Evolutionary conservation across 1,140 invertebrate genomes (phyloP), one percentile per base, ranked within the genome.

Genomic region (Parasteatoda tepidariorum): DNA sequence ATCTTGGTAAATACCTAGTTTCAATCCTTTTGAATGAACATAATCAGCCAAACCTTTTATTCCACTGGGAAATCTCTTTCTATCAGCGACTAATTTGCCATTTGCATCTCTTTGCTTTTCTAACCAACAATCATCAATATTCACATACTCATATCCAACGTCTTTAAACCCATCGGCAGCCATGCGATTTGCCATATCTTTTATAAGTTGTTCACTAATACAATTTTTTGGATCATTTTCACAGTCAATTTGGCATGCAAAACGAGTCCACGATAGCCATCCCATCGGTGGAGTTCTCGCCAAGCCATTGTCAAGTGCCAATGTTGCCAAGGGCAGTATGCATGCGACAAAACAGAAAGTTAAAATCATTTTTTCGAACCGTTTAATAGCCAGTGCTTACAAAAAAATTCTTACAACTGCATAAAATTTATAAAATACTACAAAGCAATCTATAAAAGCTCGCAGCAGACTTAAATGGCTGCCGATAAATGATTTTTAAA

Each of bases 61-160:
- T 85, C 97, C 97, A 88, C 93, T 94, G 2, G 97, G 97, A 89
- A 99, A 99, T 83, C 97, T 88, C 79, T 93, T 90, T 38, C 93
- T 91, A 89, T 98, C 97, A 6, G 97, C 92, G 71, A 96, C 93
- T n/a, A 99, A 91, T 84, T 92, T 91, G 86, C 93, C 24, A 24
- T 81, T 82, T 30, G 55, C 18, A 61, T 87, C 84, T 71, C 86
- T 61, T 26, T 84, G 92, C 85, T 94, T 93, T 85, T 95, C 95
- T 68, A 96, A 89, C 97, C 97, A 99, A 89, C 97, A 99, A 89
- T 99, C 97, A 87, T 99, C 97, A 64, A 98, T 93, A 88, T 96
- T 97, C 71, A 98, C 93, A 88, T 97, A 97, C 87, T 97, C 93
- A 89, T 98, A 99, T 22, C 97, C 97, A 6, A 91, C 93, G 30